These are phyloP conservation scores for Gobionotothen gibberifrons DNA, from an alignment of 2,797 vertebrate genomes.

Conservation along the genomic window DNA sequence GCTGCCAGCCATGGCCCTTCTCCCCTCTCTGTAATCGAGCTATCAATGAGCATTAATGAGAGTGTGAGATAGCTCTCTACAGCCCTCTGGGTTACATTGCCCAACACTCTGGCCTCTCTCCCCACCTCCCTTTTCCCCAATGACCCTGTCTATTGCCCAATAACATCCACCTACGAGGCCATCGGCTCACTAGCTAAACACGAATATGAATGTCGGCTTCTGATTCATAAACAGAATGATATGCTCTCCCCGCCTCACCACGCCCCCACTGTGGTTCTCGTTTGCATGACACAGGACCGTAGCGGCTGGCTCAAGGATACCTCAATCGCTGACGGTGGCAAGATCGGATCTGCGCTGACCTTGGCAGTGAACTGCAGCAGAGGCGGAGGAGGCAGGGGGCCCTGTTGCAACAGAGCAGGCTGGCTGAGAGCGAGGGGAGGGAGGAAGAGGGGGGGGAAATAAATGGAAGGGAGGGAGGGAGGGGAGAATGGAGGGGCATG, in stretches of 20 bases:
- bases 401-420: constrained; percentile 54
- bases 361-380: constrained; percentile 81
- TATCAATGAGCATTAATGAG: constrained; percentile 77
- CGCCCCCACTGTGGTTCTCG: constrained; percentile 20
- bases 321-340: constrained; percentile 86
- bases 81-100: constrained; percentile 46
- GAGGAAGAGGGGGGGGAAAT: constrained; percentile 24
- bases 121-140: constrained; percentile 23
- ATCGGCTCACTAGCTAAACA: constrained; percentile 37
- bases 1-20: constrained; percentile 49
- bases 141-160: constrained; percentile 38
- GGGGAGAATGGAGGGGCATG: constrained; percentile 50
- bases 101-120: constrained; percentile 34
- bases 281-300: constrained; percentile 69
- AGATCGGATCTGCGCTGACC: constrained; percentile 87
- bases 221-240: constrained; percentile 49
- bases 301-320: constrained; percentile 67
- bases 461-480: constrained; percentile 41
- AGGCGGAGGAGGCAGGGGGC: constrained; percentile 45
- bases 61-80: constrained; percentile 56
- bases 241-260: not conserved
- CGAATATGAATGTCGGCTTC: constrained; percentile 37
- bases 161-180: constrained; percentile 39
- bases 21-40: constrained; percentile 60
- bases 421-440: constrained; percentile 34